These are phyloP conservation scores for Alouatta palliata DNA, from an alignment of 2,113 vertebrate genomes.

Conservation along the genomic window DNA sequence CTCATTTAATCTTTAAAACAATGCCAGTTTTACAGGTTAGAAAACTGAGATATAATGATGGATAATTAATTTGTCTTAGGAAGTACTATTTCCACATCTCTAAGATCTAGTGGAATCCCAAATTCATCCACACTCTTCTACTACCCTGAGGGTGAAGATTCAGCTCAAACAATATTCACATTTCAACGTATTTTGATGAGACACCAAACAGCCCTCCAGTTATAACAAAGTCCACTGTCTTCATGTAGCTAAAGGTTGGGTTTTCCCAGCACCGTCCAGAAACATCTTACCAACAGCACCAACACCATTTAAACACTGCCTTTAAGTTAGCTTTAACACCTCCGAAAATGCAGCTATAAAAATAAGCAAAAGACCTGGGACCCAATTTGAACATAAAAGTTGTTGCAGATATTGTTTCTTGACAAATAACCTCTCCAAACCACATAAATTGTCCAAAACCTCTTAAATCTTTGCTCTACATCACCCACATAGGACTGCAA, in stretches of 20 bases:
- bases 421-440: conserved; percentile 84
- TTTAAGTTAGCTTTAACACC: conserved; percentile 74
- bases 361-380: conserved; percentile 83
- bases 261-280: background rate
- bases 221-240: background rate
- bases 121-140: background rate
- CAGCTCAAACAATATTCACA: background rate
- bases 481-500: conserved; percentile 80
- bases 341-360: conserved; percentile 79
- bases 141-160: background rate
- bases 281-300: background rate
- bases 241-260: background rate
- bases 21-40: background rate
- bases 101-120: background rate
- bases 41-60: background rate
- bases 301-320: conserved; percentile 66
- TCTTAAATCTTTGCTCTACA: conserved; percentile 87
- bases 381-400: conserved; percentile 83
- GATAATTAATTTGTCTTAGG: background rate
- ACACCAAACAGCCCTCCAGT: background rate
- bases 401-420: conserved; percentile 86
- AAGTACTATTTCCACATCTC: background rate
- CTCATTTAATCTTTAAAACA: background rate
- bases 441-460: conserved; percentile 86
- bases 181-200: background rate